These are phyloP conservation scores for Actinia tenebrosa DNA, from an alignment of 64 coral and sea anemone genomes.

Conservation along the genomic window DNA sequence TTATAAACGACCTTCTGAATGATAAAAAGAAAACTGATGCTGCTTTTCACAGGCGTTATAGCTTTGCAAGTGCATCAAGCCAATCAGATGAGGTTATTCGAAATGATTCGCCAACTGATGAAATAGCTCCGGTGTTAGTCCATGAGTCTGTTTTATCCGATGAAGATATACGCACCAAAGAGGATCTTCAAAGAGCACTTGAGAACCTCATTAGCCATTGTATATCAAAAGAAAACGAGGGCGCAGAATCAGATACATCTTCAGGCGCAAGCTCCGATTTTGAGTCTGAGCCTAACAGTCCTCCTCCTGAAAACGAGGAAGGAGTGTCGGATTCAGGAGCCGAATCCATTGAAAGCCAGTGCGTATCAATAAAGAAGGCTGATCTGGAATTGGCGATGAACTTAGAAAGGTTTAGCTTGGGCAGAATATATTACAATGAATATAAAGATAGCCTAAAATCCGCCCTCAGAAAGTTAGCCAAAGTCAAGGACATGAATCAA, in stretches of 20 bases:
- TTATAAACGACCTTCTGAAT: slow-evolving; percentile 43
- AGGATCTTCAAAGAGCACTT: slow-evolving; percentile 56
- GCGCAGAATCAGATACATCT: slow-evolving; percentile 59
- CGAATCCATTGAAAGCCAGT: slow-evolving; percentile 57
- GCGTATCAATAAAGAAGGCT: slow-evolving; percentile 57
- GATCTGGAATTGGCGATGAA: slow-evolving; percentile 67
- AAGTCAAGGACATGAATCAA: slow-evolving; percentile 32
- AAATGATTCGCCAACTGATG: slow-evolving; percentile 14
- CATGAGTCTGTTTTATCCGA: background rate
- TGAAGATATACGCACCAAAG: slow-evolving; percentile 47
- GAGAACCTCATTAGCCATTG: slow-evolving; percentile 39
- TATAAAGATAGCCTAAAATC: slow-evolving; percentile 62
- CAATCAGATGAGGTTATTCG: background rate
- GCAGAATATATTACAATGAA: slow-evolving; percentile 81
- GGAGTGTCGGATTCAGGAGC: slow-evolving; percentile 60
- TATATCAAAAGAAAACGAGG: slow-evolving; percentile 20
- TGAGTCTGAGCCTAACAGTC: slow-evolving; percentile 51
- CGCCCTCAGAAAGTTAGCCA: slow-evolving; percentile 55
- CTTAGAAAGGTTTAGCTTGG: slow-evolving; percentile 67
- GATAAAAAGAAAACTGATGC: background rate
- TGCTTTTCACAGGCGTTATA: background rate
- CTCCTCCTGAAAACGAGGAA: slow-evolving; percentile 13
- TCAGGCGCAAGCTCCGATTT: slow-evolving; percentile 83
- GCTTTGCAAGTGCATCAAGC: background rate
- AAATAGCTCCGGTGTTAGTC: background rate